A percentile compares a stretch with the other conserved stretches of the same genome.
These are phyloP conservation scores for Sebastes oblongus DNA, from an alignment of 2,797 vertebrate species.

Conservation along the genomic window DNA sequence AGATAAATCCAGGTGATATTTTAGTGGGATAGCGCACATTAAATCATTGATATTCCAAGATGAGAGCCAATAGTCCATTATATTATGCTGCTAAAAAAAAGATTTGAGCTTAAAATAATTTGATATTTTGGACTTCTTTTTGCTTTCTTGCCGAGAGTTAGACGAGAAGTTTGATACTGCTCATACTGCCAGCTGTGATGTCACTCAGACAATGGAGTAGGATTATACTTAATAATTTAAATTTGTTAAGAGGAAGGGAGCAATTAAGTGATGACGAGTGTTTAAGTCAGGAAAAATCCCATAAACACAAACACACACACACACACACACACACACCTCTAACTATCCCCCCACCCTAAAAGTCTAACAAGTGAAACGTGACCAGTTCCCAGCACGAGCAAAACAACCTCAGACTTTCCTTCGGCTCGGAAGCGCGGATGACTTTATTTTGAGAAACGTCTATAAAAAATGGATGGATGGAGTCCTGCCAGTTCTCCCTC, in stretches of 20 bases:
- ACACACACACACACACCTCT: background rate
- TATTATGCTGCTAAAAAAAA: background rate
- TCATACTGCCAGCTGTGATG: background rate
- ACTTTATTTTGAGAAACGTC: slow-evolving; percentile 70
- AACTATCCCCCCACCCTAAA: slow-evolving; percentile 5
- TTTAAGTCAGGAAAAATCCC: background rate
- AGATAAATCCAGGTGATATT: slow-evolving; percentile 76
- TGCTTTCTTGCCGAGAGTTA: background rate
- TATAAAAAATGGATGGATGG: slow-evolving; percentile 75
- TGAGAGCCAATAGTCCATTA: background rate
- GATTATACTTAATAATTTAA: background rate
- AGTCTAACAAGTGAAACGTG: slow-evolving; percentile 11
- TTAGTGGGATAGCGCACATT: slow-evolving; percentile 48
- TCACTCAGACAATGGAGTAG: background rate
- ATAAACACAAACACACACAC: background rate
- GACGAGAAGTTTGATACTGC: background rate
- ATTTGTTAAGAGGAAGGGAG: background rate
- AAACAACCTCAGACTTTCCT: slow-evolving; percentile 38
- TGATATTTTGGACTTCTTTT: background rate
- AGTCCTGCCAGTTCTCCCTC: slow-evolving; percentile 47
- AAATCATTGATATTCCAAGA: slow-evolving; percentile 35
- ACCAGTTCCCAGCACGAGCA: slow-evolving; percentile 27
- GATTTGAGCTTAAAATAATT: background rate
- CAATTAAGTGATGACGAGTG: background rate
- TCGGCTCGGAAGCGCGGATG: slow-evolving; percentile 11